Conservation (phyloP, 2,797 vertebrate species). For the Acrossocheilus fasciatus region DNA sequence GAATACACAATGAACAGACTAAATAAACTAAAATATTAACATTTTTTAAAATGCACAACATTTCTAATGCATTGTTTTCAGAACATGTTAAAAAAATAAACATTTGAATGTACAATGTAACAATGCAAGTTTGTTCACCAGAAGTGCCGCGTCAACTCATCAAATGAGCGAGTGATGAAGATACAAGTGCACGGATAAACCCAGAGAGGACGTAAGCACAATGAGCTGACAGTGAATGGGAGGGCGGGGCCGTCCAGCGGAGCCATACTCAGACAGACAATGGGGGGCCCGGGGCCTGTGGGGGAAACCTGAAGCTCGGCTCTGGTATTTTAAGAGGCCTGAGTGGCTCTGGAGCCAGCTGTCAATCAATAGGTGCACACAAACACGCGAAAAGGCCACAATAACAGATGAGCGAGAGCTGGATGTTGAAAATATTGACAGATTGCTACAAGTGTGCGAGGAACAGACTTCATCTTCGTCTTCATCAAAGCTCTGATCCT, state of each 20-base stretch:
- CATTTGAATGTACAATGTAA: not conserved
- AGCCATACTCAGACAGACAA: conserved; percentile 81
- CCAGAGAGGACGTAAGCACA: conserved; percentile 60
- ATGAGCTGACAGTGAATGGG: conserved; percentile 78
- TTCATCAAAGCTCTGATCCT: conserved; percentile 41
- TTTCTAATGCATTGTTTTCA: not conserved
- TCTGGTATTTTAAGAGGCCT: conserved; percentile 87
- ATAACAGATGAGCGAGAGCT: conserved; percentile 64
- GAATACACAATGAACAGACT: not conserved
- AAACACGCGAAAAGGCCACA: conserved; percentile 75
- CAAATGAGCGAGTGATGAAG: not conserved
- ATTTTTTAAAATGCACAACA: no score
- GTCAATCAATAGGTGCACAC: conserved; percentile 84
- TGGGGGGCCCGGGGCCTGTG: conserved; percentile 80
- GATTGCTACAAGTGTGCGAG: conserved; percentile 64
- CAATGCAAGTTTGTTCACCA: not conserved
- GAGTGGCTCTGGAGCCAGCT: conserved; percentile 86
- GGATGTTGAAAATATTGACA: conserved; percentile 75
- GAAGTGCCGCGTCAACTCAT: not conserved
- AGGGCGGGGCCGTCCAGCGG: conserved; percentile 69
- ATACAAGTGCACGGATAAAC: not conserved
- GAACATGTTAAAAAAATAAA: not conserved
- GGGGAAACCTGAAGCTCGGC: conserved; percentile 83
- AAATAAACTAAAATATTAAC: not conserved
- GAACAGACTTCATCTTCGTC: conserved; percentile 63